Evolutionary conservation across 2,888 invertebrate genomes (phyloP), one percentile per base, ranked within the genome.

Genomic region (Stratiomys singularior): DNA sequence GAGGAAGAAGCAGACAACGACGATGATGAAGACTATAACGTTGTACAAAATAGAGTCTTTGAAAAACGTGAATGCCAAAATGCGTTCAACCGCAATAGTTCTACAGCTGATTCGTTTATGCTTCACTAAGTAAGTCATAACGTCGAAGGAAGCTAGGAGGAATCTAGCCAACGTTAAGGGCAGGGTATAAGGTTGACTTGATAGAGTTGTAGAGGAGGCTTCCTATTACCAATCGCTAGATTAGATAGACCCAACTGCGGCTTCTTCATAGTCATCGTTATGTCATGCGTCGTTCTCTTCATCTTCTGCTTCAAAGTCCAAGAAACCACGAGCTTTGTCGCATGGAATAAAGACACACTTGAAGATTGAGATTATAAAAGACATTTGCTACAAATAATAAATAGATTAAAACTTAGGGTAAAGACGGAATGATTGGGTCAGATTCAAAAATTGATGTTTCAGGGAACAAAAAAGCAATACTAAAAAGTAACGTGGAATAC

Each of bases 281-380:
- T 60, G 23, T 4, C 18, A 25, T 52, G 15, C 52, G 37, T 37
- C 37, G 18, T 52, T 15, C 15, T 52, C 52, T 52, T 52, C 52
- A 52, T 52, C 52, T 13, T 52, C 52, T 60, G 9, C 58, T 60
- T 60, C 4, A 23, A 60, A 23, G 23, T 21, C 58, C 58, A 60
- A 21, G 23, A 5, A 60, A 60, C 58, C 58, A 60, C 58, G 4
- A 60, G 58, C 58, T 60, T 5, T 60, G 25, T 18, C 25, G 23
- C 58, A 60, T 60, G 58, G 23, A 5, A 23, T 23, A 9, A 37
- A 52, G 52, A 3, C n/a, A 52, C 2, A 9, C 52, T n/a, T 52
- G 52, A 52, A 52, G 52, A 52, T 44, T 9, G 25, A 23, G 58
- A 60, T 60, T 60, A 60, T 60, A 60, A 60, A 21, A 25, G 58